Evolutionary conservation across 1,140 invertebrate species (phyloP).

Genomic region (Leptopilina clavipes): DNA sequence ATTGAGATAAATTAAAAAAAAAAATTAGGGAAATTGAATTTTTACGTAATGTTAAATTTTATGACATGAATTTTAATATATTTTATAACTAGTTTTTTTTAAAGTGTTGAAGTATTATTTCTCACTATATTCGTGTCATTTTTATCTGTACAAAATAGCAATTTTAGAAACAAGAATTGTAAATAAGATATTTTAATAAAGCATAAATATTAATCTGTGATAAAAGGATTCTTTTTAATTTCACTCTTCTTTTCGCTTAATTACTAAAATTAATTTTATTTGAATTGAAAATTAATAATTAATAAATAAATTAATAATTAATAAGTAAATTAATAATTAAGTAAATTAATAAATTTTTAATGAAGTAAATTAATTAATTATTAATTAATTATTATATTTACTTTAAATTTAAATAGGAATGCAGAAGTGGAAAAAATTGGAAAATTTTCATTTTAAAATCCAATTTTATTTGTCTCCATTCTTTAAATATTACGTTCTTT

Average conservation of each 20-base stretch:
- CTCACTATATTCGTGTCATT: neutral
- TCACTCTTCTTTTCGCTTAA: neutral
- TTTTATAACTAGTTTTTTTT: conserved; percentile 11
- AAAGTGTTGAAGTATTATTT: neutral
- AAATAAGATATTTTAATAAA: conserved; percentile 66
- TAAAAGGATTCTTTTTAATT: conserved; percentile 42
- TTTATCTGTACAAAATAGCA: neutral
- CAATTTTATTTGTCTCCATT: conserved; percentile 60
- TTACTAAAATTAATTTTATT: no score
- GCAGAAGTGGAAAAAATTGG: neutral
- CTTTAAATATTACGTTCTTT: conserved; percentile 62
- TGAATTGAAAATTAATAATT: no score
- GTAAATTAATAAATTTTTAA: no score
- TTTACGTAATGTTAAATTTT: neutral
- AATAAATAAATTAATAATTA: no score
- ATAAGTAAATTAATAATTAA: no score
- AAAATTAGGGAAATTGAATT: neutral
- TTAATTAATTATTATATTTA: no score
- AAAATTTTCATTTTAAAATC: conserved; percentile 35
- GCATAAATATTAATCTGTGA: conserved; percentile 57
- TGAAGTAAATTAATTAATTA: no score
- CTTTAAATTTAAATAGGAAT: neutral
- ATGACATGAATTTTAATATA: neutral
- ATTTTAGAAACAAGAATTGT: conserved; percentile 44
- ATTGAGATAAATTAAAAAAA: neutral